Conservation (phyloP, 2,797 vertebrate species). For the Tokudaia muenninki region DNA sequence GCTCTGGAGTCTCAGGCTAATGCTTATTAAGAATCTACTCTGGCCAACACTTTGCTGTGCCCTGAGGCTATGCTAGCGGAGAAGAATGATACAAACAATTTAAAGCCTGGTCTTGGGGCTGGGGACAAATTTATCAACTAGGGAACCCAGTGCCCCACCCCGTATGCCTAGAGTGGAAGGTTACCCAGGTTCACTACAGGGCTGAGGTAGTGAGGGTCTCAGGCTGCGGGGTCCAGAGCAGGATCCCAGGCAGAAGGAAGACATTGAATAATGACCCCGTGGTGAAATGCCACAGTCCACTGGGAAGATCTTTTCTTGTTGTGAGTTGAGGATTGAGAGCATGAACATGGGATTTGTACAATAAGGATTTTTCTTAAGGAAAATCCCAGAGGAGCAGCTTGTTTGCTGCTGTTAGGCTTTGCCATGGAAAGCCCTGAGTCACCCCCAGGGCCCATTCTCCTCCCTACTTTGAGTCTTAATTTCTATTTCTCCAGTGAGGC, state of each 20-base stretch:
- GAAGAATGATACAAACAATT: not conserved
- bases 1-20: not conserved
- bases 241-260: constrained; percentile 2
- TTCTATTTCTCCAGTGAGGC: not conserved
- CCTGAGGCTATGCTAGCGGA: not conserved
- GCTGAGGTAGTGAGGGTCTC: not conserved
- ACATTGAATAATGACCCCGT: not conserved
- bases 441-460: not conserved
- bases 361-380: constrained; percentile 4
- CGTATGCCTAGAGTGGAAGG: not conserved
- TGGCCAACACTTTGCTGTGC: not conserved
- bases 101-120: not conserved
- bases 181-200: not conserved
- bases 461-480: not conserved
- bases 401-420: not conserved
- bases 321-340: not conserved
- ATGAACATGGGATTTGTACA: not conserved
- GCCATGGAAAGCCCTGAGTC: not conserved
- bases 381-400: not conserved
- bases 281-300: not conserved
- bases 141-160: not conserved
- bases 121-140: not conserved
- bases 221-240: not conserved
- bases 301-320: not conserved
- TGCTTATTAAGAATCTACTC: not conserved